Evolutionary conservation across 2,797 vertebrate genomes (phyloP).

Genomic region (Typhlichthys eigenmanni): DNA sequence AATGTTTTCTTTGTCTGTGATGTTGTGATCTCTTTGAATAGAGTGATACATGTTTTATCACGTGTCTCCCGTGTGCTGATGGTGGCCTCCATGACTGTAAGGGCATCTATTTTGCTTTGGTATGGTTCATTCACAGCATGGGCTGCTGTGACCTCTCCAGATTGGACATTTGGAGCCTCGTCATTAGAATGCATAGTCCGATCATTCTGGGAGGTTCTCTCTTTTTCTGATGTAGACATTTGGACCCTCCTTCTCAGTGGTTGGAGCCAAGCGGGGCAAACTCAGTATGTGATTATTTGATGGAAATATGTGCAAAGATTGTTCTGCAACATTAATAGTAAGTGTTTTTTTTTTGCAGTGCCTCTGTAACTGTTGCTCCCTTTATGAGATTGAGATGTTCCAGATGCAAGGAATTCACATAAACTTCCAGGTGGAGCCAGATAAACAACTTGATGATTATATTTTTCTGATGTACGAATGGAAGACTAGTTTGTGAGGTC

Average conservation of each 20-base stretch:
- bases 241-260: constrained; percentile 14
- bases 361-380: constrained; percentile 6
- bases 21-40: constrained; percentile 29
- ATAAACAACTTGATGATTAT: constrained; percentile 22
- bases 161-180: constrained; percentile 25
- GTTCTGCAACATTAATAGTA: constrained; percentile 11
- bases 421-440: constrained; percentile 4
- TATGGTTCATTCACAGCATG: constrained; percentile 20
- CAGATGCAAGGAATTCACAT: constrained; percentile 2
- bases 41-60: constrained; percentile 5
- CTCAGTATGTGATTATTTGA: constrained; percentile 22
- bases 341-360: constrained; percentile 22
- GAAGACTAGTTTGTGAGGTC: constrained; percentile 4
- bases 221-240: constrained; percentile 20
- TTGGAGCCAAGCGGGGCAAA: constrained; percentile 13
- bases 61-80: constrained; percentile 13
- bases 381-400: constrained; percentile 19
- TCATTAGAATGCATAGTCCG: constrained; percentile 18
- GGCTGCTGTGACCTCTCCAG: constrained; percentile 17
- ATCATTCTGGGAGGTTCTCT: constrained; percentile 17
- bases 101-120: constrained; percentile 2
- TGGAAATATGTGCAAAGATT: neutral
- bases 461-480: constrained; percentile 28
- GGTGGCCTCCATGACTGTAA: constrained; percentile 15
- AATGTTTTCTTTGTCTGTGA: constrained; percentile 11